phyloP scores from a whole-genome alignment of 2,113 vertebrate genomes.

The Alethe diademata region DNA sequence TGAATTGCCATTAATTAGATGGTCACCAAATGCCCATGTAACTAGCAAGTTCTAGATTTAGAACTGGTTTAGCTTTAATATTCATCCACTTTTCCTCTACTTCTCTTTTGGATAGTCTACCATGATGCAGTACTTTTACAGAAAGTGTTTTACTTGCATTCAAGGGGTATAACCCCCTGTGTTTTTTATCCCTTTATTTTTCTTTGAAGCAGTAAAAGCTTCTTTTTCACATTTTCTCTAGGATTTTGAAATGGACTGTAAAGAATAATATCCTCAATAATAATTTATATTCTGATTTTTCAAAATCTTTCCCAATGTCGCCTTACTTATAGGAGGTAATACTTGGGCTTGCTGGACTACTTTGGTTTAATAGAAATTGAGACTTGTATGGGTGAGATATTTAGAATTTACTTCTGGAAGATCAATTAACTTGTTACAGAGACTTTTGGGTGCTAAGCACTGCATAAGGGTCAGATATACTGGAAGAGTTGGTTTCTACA shows the following conservation, averaged over 20 bases:
- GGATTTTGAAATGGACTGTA: neutral
- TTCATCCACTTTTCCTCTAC: neutral
- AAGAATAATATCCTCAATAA: neutral
- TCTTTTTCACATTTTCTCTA: neutral
- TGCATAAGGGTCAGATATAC: neutral
- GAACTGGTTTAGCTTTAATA: neutral
- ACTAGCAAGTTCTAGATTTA: neutral
- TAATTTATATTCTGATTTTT: neutral
- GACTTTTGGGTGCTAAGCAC: neutral
- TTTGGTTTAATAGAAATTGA: neutral
- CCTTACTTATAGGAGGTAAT: neutral
- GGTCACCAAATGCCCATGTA: neutral
- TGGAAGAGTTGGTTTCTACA: neutral
- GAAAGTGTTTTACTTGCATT: neutral
- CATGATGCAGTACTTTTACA: neutral
- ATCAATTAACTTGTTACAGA: neutral
- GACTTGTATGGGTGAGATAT: neutral
- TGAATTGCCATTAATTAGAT: neutral
- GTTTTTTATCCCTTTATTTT: neutral
- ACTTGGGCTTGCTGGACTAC: neutral
- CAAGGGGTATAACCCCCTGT: accelerated
- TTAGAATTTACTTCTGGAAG: neutral
- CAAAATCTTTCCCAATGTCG: neutral
- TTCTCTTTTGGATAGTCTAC: neutral
- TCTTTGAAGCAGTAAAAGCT: neutral